Conservation (phyloP, 2,113 vertebrate genomes). For the Sardina pilchardus region DNA sequence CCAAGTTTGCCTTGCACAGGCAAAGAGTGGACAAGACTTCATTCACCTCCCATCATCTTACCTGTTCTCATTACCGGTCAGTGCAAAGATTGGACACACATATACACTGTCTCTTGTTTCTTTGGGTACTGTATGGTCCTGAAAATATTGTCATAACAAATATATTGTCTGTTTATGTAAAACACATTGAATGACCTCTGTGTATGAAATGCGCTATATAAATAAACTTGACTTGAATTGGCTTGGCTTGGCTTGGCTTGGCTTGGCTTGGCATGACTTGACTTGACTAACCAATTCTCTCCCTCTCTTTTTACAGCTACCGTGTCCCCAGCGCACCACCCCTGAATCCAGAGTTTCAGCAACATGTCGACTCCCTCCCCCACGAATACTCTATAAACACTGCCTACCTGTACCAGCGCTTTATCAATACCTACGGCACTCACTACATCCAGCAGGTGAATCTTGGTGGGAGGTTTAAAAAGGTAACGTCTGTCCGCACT, state of each 20-base stretch:
- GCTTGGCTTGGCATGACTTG: too few relatives aligned
- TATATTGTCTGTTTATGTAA: too few relatives aligned
- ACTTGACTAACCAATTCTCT: too few relatives aligned
- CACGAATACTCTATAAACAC: not conserved
- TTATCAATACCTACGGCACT: conserved; percentile 46
- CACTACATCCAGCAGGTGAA: conserved; percentile 47
- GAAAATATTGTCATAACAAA: not conserved
- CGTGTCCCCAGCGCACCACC: conserved; percentile 6
- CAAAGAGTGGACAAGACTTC: conserved; percentile 20
- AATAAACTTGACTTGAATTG: too few relatives aligned
- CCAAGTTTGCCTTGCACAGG: not conserved
- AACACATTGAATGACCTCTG: too few relatives aligned
- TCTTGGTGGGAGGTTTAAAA: conserved; percentile 39
- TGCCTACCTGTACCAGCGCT: conserved; percentile 7
- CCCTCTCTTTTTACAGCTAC: conserved; percentile 37
- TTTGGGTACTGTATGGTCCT: not conserved
- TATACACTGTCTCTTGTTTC: not conserved
- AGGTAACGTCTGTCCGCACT: conserved; percentile 44
- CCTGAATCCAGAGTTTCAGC: conserved; percentile 27
- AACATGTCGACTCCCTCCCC: conserved; percentile 29
- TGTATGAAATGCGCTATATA: too few relatives aligned
- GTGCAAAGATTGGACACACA: not conserved
- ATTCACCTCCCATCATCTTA: conserved; percentile 28
- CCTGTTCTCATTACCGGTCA: conserved; percentile 30
- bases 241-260: too few relatives aligned